Percentiles rank a stretch among this genome's conserved stretches.
These are phyloP conservation scores for Diachasma alloeum DNA, from an alignment of 1,140 invertebrate genomes.

Conservation along the genomic window DNA sequence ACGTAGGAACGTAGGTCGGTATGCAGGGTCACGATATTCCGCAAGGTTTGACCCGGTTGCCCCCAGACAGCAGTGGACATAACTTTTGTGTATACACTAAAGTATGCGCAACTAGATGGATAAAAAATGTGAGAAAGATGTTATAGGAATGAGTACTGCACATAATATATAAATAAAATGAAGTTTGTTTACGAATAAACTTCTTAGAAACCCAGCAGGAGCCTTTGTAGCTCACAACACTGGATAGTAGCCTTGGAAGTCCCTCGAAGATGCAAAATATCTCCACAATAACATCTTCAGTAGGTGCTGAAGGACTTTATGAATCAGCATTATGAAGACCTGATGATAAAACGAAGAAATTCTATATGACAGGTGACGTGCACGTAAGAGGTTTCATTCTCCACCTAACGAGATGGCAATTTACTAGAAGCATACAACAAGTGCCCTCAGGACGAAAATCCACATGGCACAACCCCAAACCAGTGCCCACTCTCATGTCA, in stretches of 20 bases:
- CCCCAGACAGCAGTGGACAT: conserved; percentile 45
- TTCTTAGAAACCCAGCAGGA: background rate
- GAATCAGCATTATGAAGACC: background rate
- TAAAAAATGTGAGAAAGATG: background rate
- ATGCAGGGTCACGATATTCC: conserved; percentile 21
- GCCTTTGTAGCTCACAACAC: background rate
- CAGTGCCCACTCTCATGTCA: conserved; percentile 22
- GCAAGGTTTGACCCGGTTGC: conserved; percentile 41
- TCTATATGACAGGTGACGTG: background rate
- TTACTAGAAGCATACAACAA: background rate
- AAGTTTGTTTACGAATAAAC: background rate
- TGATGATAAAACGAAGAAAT: background rate
- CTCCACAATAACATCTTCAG: background rate
- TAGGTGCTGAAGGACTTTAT: background rate
- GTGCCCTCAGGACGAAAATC: conserved; percentile 26
- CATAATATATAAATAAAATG: background rate
- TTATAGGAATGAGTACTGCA: background rate
- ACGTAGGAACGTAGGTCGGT: conserved; percentile 15
- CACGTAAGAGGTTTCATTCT: background rate
- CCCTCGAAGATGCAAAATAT: background rate
- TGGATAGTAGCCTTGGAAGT: background rate
- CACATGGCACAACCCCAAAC: conserved; percentile 40
- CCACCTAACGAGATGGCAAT: background rate
- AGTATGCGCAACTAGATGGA: conserved; percentile 1
- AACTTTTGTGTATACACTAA: conserved; percentile 43